Evolutionary conservation across 2,888 invertebrate species (phyloP), one percentile per base, ranked within the genome.

Genomic region (Microchrysa polita): DNA sequence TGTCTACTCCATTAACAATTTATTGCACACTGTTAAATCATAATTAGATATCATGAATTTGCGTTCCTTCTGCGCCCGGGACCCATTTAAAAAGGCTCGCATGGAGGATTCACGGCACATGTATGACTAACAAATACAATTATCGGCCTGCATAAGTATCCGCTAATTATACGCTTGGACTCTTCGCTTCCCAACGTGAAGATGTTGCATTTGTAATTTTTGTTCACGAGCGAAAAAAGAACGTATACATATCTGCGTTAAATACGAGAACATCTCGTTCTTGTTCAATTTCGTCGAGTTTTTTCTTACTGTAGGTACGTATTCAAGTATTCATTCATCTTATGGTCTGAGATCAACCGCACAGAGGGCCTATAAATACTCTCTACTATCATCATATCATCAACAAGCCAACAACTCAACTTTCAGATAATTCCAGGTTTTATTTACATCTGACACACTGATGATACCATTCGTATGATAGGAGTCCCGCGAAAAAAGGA

Each of bases 41-140:
- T 71, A 71, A 71, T 71, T 71, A 71, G 71, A 71, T 71, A 71
- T 71, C 71, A 71, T 71, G 71, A 71, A 71, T 71, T 71, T 57
- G 55, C 69, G 69, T 69, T 69, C 69, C 69, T 69, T n/a, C 14
- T n/a, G 27, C 7, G 12, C 9, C 42, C 16, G 14, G 42, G 42
- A n/a, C n/a, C 65, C 22, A 44, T 10, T 42, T 18, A n/a, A 48
- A 18, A 5, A 34, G 27, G 16, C 48, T 44, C 12, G 2, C 16
- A n/a, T 12, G 16, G 48, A 48, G 48, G 14, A 48, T 48, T 2
- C 48, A 20, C 42, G 40, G 55, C 34, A 34, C 27, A 34, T 34
- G n/a, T n/a, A 34, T 34, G 42, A 69, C 10, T 53, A 53, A 55
- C 53, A 69, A 69, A 69, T 69, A 55, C 55, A 69, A 69, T 69